Percentiles rank a stretch among this genome's conserved stretches.
phyloP scores from a whole-genome alignment of 2,888 invertebrate genomes.

The Epicampocera succincta region DNA sequence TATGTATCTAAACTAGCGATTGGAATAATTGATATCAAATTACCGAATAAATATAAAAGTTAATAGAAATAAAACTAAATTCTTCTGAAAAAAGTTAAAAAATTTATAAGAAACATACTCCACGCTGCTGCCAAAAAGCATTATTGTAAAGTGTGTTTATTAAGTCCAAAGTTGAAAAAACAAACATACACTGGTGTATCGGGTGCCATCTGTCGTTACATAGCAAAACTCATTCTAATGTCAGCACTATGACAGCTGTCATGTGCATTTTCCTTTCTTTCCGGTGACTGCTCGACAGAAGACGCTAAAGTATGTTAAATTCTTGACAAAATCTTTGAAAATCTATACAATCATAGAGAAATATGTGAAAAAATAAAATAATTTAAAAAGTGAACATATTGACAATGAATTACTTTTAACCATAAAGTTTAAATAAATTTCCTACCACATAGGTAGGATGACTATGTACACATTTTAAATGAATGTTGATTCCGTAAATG shows the following conservation, averaged over 20 bases:
- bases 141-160: slow-evolving; percentile 15
- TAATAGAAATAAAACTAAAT: too few species aligned
- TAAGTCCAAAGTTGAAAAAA: not conserved
- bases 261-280: slow-evolving; percentile 79
- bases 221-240: not conserved
- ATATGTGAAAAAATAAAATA: slow-evolving; percentile 55
- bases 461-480: not conserved
- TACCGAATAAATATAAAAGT: too few species aligned
- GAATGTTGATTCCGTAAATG: not conserved
- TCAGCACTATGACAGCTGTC: slow-evolving; percentile 70
- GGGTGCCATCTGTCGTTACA: slow-evolving; percentile 16
- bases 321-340: slow-evolving; percentile 74
- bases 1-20: too few species aligned
- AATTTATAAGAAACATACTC: too few species aligned
- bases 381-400: not conserved
- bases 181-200: not conserved
- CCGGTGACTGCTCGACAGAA: slow-evolving; percentile 80
- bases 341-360: slow-evolving; percentile 72
- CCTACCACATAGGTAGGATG: slow-evolving; percentile 13
- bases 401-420: not conserved
- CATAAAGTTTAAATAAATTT: slow-evolving; percentile 16
- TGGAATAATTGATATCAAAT: too few species aligned
- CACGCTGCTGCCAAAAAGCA: too few species aligned
- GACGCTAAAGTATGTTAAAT: slow-evolving; percentile 80
- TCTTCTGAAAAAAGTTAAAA: too few species aligned